Evolutionary conservation across 2,797 vertebrate species (phyloP).

Genomic region (Champsocephalus gunnari): DNA sequence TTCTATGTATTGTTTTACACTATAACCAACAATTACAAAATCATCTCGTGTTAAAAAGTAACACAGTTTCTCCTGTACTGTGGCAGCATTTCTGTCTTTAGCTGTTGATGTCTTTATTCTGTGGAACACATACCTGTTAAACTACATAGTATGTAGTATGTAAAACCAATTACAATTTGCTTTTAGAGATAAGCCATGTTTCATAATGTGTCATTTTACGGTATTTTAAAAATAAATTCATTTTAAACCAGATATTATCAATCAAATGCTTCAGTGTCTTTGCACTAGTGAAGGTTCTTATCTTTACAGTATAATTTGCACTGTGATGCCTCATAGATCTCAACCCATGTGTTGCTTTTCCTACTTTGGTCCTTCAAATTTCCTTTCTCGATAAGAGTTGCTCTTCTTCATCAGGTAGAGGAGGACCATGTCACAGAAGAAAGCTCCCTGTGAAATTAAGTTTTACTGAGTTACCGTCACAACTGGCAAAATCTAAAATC

Average conservation of each 20-base stretch:
- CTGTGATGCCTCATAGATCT: neutral
- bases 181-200: too few relatives aligned
- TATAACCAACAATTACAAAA: neutral
- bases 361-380: conserved; percentile 89
- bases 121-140: neutral
- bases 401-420: conserved; percentile 91
- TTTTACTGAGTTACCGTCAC: neutral
- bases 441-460: conserved; percentile 84
- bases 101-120: conserved; percentile 20
- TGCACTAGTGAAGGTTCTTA: neutral
- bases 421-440: conserved; percentile 92
- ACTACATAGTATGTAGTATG: neutral
- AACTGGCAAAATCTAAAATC: neutral
- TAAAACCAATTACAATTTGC: too few relatives aligned
- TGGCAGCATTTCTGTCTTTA: conserved; percentile 5
- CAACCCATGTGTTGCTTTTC: conserved; percentile 15
- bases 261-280: too few relatives aligned
- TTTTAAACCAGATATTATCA: too few relatives aligned
- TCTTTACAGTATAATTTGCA: neutral
- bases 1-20: neutral
- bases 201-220: too few relatives aligned
- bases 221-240: too few relatives aligned
- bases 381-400: conserved; percentile 87
- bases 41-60: neutral
- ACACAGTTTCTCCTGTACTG: conserved; percentile 33